phyloP scores from a whole-genome alignment of 2,113 vertebrate genomes.

The Epinephelus fuscoguttatus region DNA sequence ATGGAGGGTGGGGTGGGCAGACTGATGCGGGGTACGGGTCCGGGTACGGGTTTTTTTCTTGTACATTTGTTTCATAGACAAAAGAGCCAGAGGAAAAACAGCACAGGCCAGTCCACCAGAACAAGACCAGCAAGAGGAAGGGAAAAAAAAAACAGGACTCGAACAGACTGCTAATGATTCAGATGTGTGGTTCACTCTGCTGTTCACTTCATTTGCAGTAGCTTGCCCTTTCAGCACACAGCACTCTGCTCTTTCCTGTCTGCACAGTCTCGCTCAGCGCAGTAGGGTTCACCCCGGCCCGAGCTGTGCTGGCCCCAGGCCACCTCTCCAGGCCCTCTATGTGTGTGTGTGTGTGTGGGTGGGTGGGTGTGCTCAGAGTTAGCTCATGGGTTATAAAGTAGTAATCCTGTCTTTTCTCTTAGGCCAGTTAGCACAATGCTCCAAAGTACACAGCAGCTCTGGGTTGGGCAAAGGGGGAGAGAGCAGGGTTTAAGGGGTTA shows the following conservation, averaged over 20 bases:
- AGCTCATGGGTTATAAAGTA: constrained; percentile 63
- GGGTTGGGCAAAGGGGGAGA: neutral
- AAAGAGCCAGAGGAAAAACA: constrained; percentile 32
- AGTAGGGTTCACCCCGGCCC: constrained; percentile 36
- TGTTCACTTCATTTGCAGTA: constrained; percentile 51
- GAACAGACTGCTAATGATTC: constrained; percentile 54
- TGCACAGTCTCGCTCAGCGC: constrained; percentile 48
- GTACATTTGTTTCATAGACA: constrained; percentile 63
- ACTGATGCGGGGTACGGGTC: neutral
- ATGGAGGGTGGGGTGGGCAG: constrained; percentile 1
- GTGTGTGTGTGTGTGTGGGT: constrained; percentile 11
- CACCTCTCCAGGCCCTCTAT: constrained; percentile 29
- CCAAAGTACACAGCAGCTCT: constrained; percentile 49
- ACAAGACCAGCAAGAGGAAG: constrained; percentile 24
- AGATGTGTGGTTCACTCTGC: constrained; percentile 46
- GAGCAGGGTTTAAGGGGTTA: constrained; percentile 15
- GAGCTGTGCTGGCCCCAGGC: constrained; percentile 40
- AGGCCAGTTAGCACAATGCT: constrained; percentile 56
- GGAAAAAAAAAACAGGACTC: neutral
- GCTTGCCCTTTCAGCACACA: constrained; percentile 40
- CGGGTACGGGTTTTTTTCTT: constrained; percentile 18
- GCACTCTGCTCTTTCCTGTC: constrained; percentile 47
- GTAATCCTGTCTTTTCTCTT: constrained; percentile 64
- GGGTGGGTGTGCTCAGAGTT: neutral
- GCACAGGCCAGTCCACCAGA: constrained; percentile 43